These are phyloP conservation scores for Piaya cayana DNA, from an alignment of 2,113 vertebrate species.

Conservation along the genomic window DNA sequence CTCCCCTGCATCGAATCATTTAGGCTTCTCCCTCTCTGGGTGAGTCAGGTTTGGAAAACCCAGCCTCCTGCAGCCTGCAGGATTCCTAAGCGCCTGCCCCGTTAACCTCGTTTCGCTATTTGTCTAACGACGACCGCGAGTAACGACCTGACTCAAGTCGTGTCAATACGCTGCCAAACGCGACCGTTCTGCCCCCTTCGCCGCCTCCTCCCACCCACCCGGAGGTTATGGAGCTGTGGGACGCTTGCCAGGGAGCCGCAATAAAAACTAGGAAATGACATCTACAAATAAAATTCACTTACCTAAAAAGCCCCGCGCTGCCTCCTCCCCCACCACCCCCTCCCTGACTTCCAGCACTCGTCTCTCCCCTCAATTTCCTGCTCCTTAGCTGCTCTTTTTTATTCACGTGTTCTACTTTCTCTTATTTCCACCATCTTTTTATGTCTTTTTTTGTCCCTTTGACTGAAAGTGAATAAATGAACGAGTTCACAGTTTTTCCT, in stretches of 20 bases:
- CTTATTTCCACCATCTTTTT: not conserved
- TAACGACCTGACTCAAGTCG: constrained; percentile 10
- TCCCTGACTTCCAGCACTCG: not conserved
- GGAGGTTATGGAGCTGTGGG: constrained; percentile 62
- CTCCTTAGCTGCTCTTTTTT: not conserved
- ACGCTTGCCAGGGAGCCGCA: constrained; percentile 62
- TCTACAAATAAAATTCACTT: constrained; percentile 68
- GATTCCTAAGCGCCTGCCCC: constrained; percentile 41
- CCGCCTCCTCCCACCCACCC: constrained; percentile 42
- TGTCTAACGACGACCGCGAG: constrained; percentile 34
- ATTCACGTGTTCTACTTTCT: not conserved
- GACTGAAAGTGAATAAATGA: not conserved
- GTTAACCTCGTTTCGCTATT: constrained; percentile 34
- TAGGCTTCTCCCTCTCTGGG: not conserved
- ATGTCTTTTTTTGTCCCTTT: not conserved
- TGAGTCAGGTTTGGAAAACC: constrained; percentile 30
- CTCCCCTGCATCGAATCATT: not conserved
- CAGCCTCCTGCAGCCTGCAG: not conserved
- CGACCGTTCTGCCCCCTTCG: constrained; percentile 24
- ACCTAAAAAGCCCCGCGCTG: constrained; percentile 62
- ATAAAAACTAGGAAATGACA: constrained; percentile 73
- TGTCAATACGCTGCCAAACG: constrained; percentile 53
- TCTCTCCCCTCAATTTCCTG: not conserved
- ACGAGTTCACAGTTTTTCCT: not conserved
- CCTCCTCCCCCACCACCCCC: not conserved